A percentile compares a stretch with the other conserved stretches of the same genome.
phyloP scores from a whole-genome alignment of 1,140 invertebrate species.

The Drosophila bipectinata region DNA sequence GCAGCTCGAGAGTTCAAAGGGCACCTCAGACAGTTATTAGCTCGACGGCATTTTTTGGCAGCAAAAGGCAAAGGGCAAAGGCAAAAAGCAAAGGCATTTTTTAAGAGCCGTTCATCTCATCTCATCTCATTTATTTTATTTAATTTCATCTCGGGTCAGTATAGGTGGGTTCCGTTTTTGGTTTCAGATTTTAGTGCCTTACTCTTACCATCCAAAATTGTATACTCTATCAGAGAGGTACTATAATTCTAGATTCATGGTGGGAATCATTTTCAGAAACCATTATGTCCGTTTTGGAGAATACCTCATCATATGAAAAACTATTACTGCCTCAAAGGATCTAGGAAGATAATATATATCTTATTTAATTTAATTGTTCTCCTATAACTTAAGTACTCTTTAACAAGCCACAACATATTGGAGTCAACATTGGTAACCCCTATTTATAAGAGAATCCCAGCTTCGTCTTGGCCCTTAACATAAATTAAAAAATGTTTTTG shows the following conservation, averaged over 20 bases:
- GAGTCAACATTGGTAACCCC: neutral
- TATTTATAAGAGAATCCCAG: neutral
- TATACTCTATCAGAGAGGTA: neutral
- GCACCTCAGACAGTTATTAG: conserved; percentile 62
- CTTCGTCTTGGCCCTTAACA: neutral
- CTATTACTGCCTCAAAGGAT: too few species aligned
- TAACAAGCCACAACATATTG: neutral
- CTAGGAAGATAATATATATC: too few species aligned
- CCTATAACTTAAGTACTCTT: too few species aligned
- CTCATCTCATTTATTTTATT: neutral
- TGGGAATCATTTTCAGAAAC: too few species aligned
- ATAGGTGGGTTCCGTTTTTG: conserved; percentile 2
- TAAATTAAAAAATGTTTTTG: neutral
- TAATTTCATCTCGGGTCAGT: conserved; percentile 26
- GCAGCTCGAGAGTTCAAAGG: conserved; percentile 61
- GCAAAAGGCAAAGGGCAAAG: conserved; percentile 5
- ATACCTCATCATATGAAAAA: too few species aligned
- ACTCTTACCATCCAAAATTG: neutral
- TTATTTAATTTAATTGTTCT: too few species aligned
- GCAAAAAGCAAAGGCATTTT: conserved; percentile 48
- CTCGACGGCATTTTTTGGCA: conserved; percentile 66
- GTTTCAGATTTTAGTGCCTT: neutral
- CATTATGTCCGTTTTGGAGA: too few species aligned
- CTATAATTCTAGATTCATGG: too few species aligned
- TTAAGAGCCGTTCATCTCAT: conserved; percentile 47